phyloP scores from a whole-genome alignment of 2,888 invertebrate species.

The Euphydryas editha region DNA sequence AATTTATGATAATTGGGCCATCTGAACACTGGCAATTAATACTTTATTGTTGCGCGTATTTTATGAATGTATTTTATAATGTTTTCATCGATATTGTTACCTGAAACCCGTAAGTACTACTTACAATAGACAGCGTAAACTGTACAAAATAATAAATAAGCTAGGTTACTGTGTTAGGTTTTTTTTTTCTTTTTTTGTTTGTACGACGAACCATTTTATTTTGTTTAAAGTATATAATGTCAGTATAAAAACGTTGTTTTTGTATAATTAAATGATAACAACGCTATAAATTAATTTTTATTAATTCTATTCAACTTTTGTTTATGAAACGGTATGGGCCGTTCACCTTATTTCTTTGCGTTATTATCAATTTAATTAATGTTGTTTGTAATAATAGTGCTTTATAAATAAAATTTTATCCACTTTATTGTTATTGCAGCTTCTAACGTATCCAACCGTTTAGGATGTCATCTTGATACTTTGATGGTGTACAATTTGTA shows the following conservation, averaged over 20 bases:
- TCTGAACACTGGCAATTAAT: conserved; percentile 29
- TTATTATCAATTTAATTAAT: conserved; percentile 60
- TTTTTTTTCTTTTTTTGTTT: no score
- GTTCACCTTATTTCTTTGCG: conserved; percentile 44
- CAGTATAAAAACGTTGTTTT: conserved; percentile 58
- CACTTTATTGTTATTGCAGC: conserved; percentile 51
- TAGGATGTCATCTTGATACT: conserved; percentile 31
- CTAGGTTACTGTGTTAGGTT: no score
- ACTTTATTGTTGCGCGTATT: conserved; percentile 6
- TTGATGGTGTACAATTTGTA: conserved; percentile 39
- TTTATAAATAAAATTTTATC: conserved; percentile 52
- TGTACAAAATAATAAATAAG: no score
- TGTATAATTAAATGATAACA: conserved; percentile 51
- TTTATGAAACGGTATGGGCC: conserved; percentile 53
- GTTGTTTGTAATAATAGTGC: conserved; percentile 45
- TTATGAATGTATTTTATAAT: not conserved
- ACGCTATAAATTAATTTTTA: conserved; percentile 64
- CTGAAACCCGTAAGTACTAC: no score
- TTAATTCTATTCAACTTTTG: conserved; percentile 66
- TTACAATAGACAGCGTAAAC: no score
- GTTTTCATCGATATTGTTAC: not conserved
- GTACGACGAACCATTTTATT: not conserved
- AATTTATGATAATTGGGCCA: conserved; percentile 24
- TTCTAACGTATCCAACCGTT: conserved; percentile 13
- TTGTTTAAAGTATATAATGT: conserved; percentile 60